Evolutionary conservation across 1,140 invertebrate genomes (phyloP).

Genomic region (Elymnias hypermnestra): DNA sequence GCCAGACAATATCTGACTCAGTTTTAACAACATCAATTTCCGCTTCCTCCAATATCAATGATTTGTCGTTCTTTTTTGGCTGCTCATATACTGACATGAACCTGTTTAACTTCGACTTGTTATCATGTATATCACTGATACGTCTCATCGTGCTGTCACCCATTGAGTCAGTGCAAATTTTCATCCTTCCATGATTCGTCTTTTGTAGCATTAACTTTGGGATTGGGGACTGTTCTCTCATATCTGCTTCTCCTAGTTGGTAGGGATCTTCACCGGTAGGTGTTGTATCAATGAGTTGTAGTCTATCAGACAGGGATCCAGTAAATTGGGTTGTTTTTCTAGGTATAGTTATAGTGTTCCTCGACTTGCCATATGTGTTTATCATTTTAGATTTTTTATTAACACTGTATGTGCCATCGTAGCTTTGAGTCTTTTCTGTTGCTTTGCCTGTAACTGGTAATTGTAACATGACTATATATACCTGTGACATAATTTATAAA

Average conservation of each 20-base stretch:
- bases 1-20: constrained; percentile 47
- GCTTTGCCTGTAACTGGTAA: constrained; percentile 28
- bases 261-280: constrained; percentile 65
- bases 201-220: constrained; percentile 64
- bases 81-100: constrained; percentile 26
- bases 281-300: constrained; percentile 58
- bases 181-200: constrained; percentile 49
- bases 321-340: constrained; percentile 40
- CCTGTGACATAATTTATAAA: too few species aligned
- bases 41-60: constrained; percentile 37
- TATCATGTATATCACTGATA: constrained; percentile 37
- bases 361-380: constrained; percentile 51
- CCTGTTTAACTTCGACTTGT: constrained; percentile 23
- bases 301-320: constrained; percentile 51
- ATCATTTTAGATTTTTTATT: constrained; percentile 62
- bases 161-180: constrained; percentile 29
- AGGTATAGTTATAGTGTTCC: constrained; percentile 18
- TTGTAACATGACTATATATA: too few species aligned
- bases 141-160: constrained; percentile 24
- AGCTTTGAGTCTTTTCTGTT: constrained; percentile 8
- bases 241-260: constrained; percentile 57
- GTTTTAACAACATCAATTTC: constrained; percentile 46
- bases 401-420: constrained; percentile 32
- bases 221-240: constrained; percentile 62
- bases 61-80: constrained; percentile 36